A percentile compares a stretch with the other conserved stretches of the same genome.
Evolutionary conservation across 2,113 vertebrate genomes (phyloP).

Genomic region (Sitta europaea): DNA sequence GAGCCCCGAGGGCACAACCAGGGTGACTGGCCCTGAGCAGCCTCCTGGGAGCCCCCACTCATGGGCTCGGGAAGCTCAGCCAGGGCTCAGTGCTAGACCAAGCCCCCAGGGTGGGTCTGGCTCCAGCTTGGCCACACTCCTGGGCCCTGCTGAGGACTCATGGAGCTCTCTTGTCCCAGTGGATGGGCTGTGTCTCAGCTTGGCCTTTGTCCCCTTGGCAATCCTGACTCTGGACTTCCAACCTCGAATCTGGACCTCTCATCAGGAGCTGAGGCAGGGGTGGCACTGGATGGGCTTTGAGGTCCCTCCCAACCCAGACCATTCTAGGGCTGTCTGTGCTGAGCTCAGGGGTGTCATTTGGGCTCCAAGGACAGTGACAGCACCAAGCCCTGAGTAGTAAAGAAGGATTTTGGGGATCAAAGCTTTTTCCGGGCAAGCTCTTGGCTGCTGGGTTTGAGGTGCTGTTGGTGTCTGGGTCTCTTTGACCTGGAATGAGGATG

Average conservation of each 20-base stretch:
- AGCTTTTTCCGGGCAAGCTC: neutral
- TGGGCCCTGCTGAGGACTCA: neutral
- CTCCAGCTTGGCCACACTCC: neutral
- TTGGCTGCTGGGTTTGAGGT: fast-evolving
- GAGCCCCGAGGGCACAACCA: neutral
- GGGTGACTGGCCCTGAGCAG: neutral
- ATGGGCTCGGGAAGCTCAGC: neutral
- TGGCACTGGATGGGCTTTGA: fast-evolving
- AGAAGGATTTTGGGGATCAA: neutral
- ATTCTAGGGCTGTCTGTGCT: neutral
- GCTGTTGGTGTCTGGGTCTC: neutral
- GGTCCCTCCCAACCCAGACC: neutral
- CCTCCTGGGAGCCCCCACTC: neutral
- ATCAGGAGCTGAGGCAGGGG: neutral
- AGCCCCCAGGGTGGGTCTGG: neutral
- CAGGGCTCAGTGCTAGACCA: neutral
- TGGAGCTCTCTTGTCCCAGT: neutral
- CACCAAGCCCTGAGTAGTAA: neutral
- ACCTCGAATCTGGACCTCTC: neutral
- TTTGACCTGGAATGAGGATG: neutral
- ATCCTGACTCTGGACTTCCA: neutral
- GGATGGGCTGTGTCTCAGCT: no score
- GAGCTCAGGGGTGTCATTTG: neutral
- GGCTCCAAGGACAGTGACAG: neutral
- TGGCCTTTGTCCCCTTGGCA: neutral